Conservation (phyloP, 1,140 invertebrate genomes). For the Cryptotermes secundus region DNA sequence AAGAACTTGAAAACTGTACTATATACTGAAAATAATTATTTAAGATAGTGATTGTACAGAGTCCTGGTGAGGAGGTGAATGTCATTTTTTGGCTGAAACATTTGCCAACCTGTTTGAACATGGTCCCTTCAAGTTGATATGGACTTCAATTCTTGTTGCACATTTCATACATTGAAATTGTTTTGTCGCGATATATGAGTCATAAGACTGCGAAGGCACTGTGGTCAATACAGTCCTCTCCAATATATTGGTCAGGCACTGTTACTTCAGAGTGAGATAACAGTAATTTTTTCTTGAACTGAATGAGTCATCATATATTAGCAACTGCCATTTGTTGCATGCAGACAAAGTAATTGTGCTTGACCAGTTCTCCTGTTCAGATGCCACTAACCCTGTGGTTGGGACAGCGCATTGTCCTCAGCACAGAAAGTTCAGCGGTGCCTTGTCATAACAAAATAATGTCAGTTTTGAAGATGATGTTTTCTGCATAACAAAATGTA, state of each 20-base stretch:
- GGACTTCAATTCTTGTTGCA: neutral
- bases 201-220: neutral
- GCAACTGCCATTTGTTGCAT: neutral
- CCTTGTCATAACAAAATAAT: neutral
- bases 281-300: neutral
- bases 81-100: neutral
- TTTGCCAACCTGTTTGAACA: neutral
- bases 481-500: too few relatives aligned
- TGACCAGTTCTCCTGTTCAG: neutral
- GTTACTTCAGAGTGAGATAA: neutral
- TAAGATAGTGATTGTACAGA: neutral
- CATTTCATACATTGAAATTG: neutral
- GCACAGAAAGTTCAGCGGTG: neutral
- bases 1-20: neutral
- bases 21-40: neutral
- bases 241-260: neutral
- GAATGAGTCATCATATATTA: neutral
- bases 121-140: neutral
- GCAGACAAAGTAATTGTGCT: neutral
- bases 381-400: neutral
- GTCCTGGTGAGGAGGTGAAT: neutral
- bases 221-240: neutral
- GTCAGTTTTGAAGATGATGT: too few relatives aligned
- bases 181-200: neutral
- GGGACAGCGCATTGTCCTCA: conserved; percentile 1